Evolutionary conservation across 2,113 vertebrate species (phyloP), one percentile per base, ranked within the genome.

Genomic region (Alligator sinensis): DNA sequence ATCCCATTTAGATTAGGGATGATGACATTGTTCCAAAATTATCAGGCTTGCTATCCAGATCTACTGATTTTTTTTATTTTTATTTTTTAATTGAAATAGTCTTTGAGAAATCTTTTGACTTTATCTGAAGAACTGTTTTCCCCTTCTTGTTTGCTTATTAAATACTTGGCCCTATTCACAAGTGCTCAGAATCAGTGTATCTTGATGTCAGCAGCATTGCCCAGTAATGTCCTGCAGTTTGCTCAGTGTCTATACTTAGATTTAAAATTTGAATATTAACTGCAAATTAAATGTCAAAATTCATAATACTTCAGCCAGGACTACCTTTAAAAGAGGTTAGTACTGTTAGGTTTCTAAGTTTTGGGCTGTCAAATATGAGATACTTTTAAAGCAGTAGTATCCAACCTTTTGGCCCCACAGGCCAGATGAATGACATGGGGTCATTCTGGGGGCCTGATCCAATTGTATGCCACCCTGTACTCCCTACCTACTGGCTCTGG

Each of bases 81-180:
- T 34, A 34, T 34, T 34, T 34, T 34, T 34, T 34, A 34, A 34
- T 34, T 34, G 34, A 34, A 34, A 34, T 34, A 34, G 34, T 58
- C 38, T 15, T 72, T 58, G 64, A 11, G 1, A 1, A 13, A 9
- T 75, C 10, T 74, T 14, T 87, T 27, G 19, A 85, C 25, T 86
- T 2, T 68, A 89, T 10, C 76, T 89, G 77, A 78, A 59, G 60
- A 54, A 10, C 77, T 57, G 13, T 72, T 89, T 21, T 18, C 54
- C 1, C 2, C 60, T 66, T 86, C 78, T 9, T 61, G 77, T 89
- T 25, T 9, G 10, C 10, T 87, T 86, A 75, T 89, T 19, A 34
- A 87, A 18, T 62, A 25, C 6, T 25, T 82, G 28, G n/a, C 4
- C 0, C 17, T 64, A 7, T 76, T 10, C 7, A 13, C 0, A 77